Evolutionary conservation across 2,113 vertebrate species (phyloP).

Genomic region (Ageneiosus marmoratus): DNA sequence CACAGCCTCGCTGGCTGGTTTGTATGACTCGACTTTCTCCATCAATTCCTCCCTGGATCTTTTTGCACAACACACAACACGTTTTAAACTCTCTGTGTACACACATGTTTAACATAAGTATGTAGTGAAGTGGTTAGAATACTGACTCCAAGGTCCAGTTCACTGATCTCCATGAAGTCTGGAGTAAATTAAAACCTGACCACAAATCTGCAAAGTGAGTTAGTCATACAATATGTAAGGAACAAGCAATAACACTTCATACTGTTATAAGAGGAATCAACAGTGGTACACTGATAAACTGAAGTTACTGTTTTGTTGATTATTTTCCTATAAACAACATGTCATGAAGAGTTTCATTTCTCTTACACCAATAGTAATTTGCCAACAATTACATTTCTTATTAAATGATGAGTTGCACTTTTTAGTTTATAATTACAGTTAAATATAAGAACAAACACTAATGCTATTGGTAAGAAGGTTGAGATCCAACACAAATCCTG

Average conservation of each 20-base stretch:
- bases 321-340: background rate
- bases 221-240: background rate
- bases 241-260: background rate
- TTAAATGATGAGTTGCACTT: background rate
- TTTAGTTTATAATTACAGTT: background rate
- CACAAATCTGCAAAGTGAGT: background rate
- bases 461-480: background rate
- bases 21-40: constrained; percentile 61
- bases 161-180: constrained; percentile 58
- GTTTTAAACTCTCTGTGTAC: background rate
- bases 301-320: background rate
- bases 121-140: background rate
- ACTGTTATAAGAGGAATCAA: background rate
- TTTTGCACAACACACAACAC: background rate
- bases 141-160: constrained; percentile 68
- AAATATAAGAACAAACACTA: background rate
- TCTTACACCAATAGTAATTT: background rate
- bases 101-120: background rate
- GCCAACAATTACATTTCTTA: background rate
- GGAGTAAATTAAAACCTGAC: background rate
- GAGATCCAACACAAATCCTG: background rate
- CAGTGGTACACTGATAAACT: background rate
- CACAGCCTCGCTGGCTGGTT: constrained; percentile 42
- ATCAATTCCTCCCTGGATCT: constrained; percentile 63
- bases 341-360: background rate